Conservation (phyloP, 2,113 vertebrate species). For the Nanorana parkeri region DNA sequence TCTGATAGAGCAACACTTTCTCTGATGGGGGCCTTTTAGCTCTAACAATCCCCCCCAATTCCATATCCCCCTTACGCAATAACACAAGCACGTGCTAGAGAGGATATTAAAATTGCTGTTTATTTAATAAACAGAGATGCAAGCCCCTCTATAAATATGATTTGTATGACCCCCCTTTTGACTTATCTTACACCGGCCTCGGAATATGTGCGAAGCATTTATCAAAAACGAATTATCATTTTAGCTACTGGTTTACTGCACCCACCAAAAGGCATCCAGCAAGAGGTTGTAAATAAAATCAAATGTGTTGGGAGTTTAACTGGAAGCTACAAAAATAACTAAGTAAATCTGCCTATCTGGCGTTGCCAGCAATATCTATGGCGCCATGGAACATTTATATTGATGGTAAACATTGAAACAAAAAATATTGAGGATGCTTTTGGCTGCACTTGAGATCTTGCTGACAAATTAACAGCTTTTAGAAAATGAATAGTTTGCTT, state of each 20-base stretch:
- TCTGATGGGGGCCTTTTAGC: not conserved
- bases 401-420: not conserved
- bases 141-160: constrained; percentile 46
- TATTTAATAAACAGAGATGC: constrained; percentile 43
- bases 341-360: constrained; percentile 29
- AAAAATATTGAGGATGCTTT: constrained; percentile 1
- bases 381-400: not conserved
- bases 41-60: not conserved
- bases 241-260: constrained; percentile 32
- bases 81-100: not conserved
- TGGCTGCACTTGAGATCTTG: not conserved
- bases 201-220: constrained; percentile 47
- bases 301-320: constrained; percentile 34
- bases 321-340: constrained; percentile 19
- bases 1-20: not conserved
- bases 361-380: not conserved
- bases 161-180: constrained; percentile 29
- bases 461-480: not conserved
- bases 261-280: constrained; percentile 24
- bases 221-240: constrained; percentile 51
- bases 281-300: constrained; percentile 46
- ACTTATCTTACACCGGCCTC: constrained; percentile 27
- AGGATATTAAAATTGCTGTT: constrained; percentile 33
- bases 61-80: constrained; percentile 1
- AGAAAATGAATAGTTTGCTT: not conserved